Conservation (phyloP, 2,113 vertebrate species). For the Theristicus caerulescens region DNA sequence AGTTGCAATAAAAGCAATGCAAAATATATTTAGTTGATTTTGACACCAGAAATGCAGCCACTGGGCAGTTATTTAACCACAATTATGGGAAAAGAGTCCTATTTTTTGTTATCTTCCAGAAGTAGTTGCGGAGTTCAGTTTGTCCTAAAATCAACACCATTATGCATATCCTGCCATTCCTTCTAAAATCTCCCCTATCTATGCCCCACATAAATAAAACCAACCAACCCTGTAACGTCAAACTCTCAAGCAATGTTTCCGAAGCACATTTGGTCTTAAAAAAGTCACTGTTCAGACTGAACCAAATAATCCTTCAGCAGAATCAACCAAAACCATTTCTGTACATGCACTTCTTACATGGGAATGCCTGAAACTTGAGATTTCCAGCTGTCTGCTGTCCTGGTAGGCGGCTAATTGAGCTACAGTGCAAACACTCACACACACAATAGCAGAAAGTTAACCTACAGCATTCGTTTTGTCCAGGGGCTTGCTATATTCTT, state of each 20-base stretch:
- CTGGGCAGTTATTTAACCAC: not conserved
- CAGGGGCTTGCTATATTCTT: not conserved
- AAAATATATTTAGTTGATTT: conserved; percentile 17
- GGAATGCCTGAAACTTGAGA: not conserved
- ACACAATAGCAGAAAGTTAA: not conserved
- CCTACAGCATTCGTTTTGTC: not conserved
- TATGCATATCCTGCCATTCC: not conserved
- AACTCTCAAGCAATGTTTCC: not conserved
- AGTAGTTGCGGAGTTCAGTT: not conserved
- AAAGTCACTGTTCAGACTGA: not conserved
- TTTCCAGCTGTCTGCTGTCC: not conserved
- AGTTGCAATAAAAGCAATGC: conserved; percentile 1
- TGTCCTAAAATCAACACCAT: not conserved
- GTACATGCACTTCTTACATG: not conserved
- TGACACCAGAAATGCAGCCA: conserved; percentile 18
- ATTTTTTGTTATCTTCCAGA: not conserved
- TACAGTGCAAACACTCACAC: not conserved
- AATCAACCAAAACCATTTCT: not conserved
- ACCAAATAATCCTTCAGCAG: not conserved
- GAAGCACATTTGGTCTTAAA: not conserved
- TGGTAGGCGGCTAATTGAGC: not conserved
- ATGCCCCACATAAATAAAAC: not conserved
- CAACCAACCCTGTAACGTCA: not conserved
- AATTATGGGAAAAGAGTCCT: not conserved
- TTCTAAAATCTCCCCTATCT: not conserved